These are phyloP conservation scores for Diabrotica balteata DNA, from an alignment of 2,888 invertebrate species.

Conservation along the genomic window DNA sequence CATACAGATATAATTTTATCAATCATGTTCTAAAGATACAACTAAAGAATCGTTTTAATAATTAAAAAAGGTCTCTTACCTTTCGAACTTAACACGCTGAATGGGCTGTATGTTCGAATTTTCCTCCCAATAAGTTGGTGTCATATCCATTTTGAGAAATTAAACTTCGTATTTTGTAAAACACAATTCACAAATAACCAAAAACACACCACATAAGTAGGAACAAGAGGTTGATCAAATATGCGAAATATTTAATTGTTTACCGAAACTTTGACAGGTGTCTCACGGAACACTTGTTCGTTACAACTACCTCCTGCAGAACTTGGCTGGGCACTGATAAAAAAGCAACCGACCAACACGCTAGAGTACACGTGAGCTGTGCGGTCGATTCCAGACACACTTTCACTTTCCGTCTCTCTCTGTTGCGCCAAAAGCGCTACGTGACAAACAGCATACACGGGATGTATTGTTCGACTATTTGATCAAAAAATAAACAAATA, in stretches of 20 bases:
- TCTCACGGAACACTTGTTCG: slow-evolving; percentile 35
- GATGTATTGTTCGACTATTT: too few relatives aligned
- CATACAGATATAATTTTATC: slow-evolving; percentile 26
- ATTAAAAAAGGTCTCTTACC: slow-evolving; percentile 56
- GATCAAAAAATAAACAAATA: too few relatives aligned
- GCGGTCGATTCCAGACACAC: slow-evolving; percentile 36
- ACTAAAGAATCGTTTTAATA: not conserved
- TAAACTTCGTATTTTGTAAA: slow-evolving; percentile 6
- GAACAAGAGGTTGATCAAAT: not conserved
- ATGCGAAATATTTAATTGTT: slow-evolving; percentile 34
- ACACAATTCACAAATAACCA: slow-evolving; percentile 17
- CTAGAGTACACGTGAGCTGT: slow-evolving; percentile 54
- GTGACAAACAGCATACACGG: slow-evolving; percentile 9
- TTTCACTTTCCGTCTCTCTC: slow-evolving; percentile 33
- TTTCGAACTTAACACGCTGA: slow-evolving; percentile 64
- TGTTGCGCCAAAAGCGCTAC: slow-evolving; percentile 6
- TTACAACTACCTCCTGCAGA: slow-evolving; percentile 28
- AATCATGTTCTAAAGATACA: slow-evolving; percentile 10
- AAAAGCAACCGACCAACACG: slow-evolving; percentile 46
- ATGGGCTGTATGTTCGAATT: slow-evolving; percentile 58
- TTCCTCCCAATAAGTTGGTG: slow-evolving; percentile 65
- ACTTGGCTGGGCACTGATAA: slow-evolving; percentile 48
- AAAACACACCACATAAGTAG: slow-evolving; percentile 9
- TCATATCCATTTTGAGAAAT: slow-evolving; percentile 54
- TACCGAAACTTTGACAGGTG: slow-evolving; percentile 45